Evolutionary conservation across 2,888 invertebrate genomes (phyloP), one percentile per base, ranked within the genome.

Genomic region (Temnothorax unifasciatus): DNA sequence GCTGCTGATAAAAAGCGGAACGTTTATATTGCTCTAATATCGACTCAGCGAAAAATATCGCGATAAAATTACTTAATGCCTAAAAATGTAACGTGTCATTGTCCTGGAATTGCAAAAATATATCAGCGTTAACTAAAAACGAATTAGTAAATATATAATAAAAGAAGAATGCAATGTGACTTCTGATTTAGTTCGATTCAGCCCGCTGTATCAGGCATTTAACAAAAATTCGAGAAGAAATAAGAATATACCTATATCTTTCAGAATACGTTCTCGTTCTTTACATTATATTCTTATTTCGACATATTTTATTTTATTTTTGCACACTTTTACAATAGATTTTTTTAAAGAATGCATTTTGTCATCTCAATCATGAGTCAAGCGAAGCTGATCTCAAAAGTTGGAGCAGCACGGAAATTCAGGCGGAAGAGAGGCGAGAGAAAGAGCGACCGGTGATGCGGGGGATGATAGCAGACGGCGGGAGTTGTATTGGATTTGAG

Each of bases 401-500:
- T 81, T 59, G n/a, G 34, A 34, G n/a, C 59, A 18, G 34, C 13
- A n/a, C 34, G 44, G 18, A 73, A 81, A 18, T 25, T 73, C 34
- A 41, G 59, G n/a, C 34, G n/a, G 54, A 82, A 50, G 81, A 69
- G 73, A 66, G 21, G 59, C 18, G 64, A 59, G 76, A 81, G 34
- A 77, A 54, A 57, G 57, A 41, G 25, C 25, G 50, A 29, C 15
- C 25, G 15, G 66, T 44, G 66, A 73, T 38, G 69, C 71, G 57
- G 52, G 52, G 57, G 63, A 71, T 41, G 68, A 77, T 61, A 57
- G 86, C 74, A 86, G 84, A 83, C 82, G 88, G 90, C 86, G 86
- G 89, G 92, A 91, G 89, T 91, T 89, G 92, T 92, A 92, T 93
- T 92, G 93, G 92, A 92, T 91, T 92, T 87, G 90, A 91, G 92